These are phyloP conservation scores for Lucilia cuprina DNA, from an alignment of 1,140 invertebrate species.

Conservation along the genomic window DNA sequence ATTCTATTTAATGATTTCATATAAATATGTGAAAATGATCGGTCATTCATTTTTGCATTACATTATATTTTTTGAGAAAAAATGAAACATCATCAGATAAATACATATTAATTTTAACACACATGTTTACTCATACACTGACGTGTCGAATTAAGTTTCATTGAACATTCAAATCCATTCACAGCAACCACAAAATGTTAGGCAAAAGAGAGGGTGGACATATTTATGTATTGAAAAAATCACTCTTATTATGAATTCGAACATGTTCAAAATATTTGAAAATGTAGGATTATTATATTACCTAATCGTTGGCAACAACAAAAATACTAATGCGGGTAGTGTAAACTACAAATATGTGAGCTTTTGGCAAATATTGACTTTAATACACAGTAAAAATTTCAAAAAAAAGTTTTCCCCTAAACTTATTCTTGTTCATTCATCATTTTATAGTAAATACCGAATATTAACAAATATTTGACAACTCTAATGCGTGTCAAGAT, in stretches of 20 bases:
- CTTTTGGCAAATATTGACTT: neutral
- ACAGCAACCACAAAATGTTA: too few species aligned
- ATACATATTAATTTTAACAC: slow-evolving; percentile 5
- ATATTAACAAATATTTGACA: too few species aligned
- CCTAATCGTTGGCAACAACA: neutral
- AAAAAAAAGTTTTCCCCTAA: too few species aligned
- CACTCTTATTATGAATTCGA: neutral
- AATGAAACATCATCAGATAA: neutral
- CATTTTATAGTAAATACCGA: too few species aligned
- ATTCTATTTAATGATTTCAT: neutral
- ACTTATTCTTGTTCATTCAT: too few species aligned
- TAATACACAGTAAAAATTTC: neutral
- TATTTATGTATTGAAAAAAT: too few species aligned
- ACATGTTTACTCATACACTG: neutral
- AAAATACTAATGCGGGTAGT: neutral
- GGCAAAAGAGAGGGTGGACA: too few species aligned
- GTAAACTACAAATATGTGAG: too few species aligned
- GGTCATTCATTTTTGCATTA: neutral
- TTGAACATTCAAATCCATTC: neutral
- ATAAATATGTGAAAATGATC: neutral
- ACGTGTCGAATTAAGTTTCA: too few species aligned
- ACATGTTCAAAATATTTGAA: neutral
- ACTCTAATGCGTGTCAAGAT: too few species aligned
- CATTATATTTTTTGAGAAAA: neutral
- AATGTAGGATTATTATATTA: neutral